These are phyloP conservation scores for Idris sp. DNA, from an alignment of 1,140 invertebrate species.

Conservation along the genomic window DNA sequence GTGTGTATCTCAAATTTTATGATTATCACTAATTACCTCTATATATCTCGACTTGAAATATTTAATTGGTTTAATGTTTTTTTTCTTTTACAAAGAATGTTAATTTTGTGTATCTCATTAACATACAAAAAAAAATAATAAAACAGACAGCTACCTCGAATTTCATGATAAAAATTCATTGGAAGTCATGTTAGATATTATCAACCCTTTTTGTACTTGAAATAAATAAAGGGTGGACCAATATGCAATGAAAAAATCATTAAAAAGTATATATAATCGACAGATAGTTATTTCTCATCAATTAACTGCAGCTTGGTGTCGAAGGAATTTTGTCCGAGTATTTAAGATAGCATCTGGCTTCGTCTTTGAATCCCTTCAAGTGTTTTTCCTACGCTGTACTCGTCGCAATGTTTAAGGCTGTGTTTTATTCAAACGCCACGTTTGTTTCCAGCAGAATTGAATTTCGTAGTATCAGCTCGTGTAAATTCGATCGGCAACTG, in stretches of 20 bases:
- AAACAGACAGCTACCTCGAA: no score
- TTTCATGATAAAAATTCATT: constrained; percentile 2
- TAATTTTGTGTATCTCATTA: no score
- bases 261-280: constrained; percentile 31
- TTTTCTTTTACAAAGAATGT: no score
- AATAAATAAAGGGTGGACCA: constrained; percentile 30
- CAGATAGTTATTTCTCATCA: constrained; percentile 38
- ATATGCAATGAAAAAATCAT: constrained; percentile 32
- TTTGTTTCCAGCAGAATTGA: constrained; percentile 44
- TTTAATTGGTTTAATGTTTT: no score
- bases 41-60: no score
- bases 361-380: constrained; percentile 58
- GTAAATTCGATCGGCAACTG: constrained; percentile 45
- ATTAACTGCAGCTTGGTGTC: constrained; percentile 35
- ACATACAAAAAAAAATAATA: no score
- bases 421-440: constrained; percentile 58
- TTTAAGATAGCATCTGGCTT: constrained; percentile 58
- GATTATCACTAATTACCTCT: no score
- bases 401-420: constrained; percentile 34
- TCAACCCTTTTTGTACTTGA: constrained; percentile 9
- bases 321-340: constrained; percentile 45
- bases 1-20: no score
- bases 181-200: constrained; percentile 23
- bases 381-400: constrained; percentile 21
- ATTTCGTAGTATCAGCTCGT: constrained; percentile 53